These are phyloP conservation scores for Radopholus similis DNA, from an alignment of 1,140 invertebrate genomes.

Conservation along the genomic window DNA sequence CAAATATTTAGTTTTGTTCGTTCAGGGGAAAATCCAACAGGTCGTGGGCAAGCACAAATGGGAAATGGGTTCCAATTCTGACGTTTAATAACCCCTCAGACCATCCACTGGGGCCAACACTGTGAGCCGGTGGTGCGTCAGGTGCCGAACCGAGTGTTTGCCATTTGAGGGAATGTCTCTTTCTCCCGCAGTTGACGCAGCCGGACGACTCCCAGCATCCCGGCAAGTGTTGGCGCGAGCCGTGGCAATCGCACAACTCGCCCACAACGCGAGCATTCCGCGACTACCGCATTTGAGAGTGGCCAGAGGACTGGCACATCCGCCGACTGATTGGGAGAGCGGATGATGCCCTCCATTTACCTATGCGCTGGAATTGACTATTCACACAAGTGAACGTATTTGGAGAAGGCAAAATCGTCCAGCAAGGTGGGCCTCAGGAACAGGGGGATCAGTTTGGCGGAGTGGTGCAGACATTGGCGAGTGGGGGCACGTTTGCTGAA, in stretches of 20 bases:
- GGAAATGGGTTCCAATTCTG: background rate
- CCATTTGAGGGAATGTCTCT: no score
- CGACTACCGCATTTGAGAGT: constrained; percentile 6
- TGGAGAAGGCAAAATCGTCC: background rate
- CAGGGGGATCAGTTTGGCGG: background rate
- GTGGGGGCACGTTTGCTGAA: background rate
- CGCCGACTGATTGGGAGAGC: background rate
- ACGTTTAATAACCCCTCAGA: background rate
- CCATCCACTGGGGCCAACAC: constrained; percentile 5
- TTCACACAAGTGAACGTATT: background rate
- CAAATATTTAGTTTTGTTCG: background rate
- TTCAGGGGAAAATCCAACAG: constrained; percentile 3
- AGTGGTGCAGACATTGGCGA: background rate
- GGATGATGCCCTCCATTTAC: background rate
- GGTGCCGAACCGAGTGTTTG: no score
- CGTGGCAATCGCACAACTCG: background rate
- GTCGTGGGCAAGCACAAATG: no score
- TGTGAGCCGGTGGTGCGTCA: background rate
- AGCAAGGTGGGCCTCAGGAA: background rate
- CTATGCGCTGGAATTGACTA: no score
- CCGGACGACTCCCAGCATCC: background rate
- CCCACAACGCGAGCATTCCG: background rate
- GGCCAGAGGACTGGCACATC: background rate
- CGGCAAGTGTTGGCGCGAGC: background rate
- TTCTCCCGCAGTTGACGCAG: background rate